phyloP scores from a whole-genome alignment of 2,797 vertebrate genomes.

The Syndactyla subalaris region DNA sequence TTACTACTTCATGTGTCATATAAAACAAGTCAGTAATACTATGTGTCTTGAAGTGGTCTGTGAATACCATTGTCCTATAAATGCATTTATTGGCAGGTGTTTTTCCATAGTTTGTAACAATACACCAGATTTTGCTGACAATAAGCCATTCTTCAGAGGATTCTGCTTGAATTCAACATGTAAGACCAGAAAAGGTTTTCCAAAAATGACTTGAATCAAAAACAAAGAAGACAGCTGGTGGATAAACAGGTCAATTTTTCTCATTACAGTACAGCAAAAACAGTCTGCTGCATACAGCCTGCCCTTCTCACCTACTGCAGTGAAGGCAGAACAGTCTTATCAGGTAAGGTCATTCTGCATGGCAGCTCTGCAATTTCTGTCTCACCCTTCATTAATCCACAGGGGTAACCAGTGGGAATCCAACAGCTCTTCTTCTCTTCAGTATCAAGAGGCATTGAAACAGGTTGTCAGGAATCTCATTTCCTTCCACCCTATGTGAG shows the following conservation, averaged over 20 bases:
- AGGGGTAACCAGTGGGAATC: slow-evolving; percentile 45
- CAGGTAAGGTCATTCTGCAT: slow-evolving; percentile 59
- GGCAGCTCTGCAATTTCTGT: slow-evolving; percentile 47
- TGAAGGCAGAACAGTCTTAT: slow-evolving; percentile 61
- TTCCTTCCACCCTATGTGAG: background rate
- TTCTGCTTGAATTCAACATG: background rate
- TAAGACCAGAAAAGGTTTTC: slow-evolving; percentile 38
- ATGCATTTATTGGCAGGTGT: background rate
- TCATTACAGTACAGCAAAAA: slow-evolving; percentile 66
- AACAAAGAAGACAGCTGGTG: slow-evolving; percentile 63
- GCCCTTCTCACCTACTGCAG: slow-evolving; percentile 64
- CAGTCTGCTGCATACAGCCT: background rate
- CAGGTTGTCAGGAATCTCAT: slow-evolving; percentile 9
- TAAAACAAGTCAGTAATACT: background rate
- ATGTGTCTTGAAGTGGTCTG: background rate
- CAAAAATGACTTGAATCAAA: slow-evolving; percentile 45
- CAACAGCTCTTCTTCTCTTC: background rate
- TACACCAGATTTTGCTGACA: background rate
- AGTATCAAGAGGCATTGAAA: background rate
- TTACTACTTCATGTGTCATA: background rate
- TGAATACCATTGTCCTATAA: background rate
- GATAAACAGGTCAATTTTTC: slow-evolving; percentile 74
- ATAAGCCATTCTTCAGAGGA: background rate
- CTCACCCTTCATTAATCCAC: slow-evolving; percentile 72
- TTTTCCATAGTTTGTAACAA: background rate